Evolutionary conservation across 2,888 invertebrate species (phyloP).

Genomic region (Erebia epiphron): DNA sequence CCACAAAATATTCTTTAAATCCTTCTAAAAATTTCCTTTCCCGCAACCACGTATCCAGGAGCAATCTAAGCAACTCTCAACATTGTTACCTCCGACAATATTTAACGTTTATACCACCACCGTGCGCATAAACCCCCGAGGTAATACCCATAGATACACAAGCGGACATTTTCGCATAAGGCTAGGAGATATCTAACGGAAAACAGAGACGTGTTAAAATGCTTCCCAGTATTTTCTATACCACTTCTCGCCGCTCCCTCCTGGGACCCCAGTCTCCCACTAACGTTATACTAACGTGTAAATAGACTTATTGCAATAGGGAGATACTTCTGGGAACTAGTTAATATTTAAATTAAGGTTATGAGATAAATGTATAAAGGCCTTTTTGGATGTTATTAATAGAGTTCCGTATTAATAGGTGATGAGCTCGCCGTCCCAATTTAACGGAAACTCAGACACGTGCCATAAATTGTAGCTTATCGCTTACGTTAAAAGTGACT

Average conservation of each 20-base stretch:
- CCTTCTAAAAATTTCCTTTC: background rate
- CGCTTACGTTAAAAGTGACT: slow-evolving; percentile 31
- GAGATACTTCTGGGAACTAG: slow-evolving; percentile 47
- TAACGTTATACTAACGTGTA: slow-evolving; percentile 52
- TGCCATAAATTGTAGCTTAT: slow-evolving; percentile 34
- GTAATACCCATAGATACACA: slow-evolving; percentile 45
- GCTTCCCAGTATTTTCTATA: slow-evolving; percentile 50
- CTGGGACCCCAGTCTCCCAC: slow-evolving; percentile 52
- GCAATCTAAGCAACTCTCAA: slow-evolving; percentile 25
- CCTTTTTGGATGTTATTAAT: slow-evolving; percentile 49
- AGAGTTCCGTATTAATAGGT: slow-evolving; percentile 34
- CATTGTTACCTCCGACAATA: slow-evolving; percentile 26
- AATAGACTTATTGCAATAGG: slow-evolving; percentile 60
- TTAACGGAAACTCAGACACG: slow-evolving; percentile 27
- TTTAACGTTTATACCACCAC: slow-evolving; percentile 36
- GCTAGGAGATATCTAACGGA: slow-evolving; percentile 44
- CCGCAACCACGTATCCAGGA: background rate
- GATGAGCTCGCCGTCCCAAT: slow-evolving; percentile 28
- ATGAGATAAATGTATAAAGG: slow-evolving; percentile 47
- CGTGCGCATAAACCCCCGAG: slow-evolving; percentile 38
- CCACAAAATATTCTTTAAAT: slow-evolving; percentile 3
- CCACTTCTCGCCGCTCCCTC: slow-evolving; percentile 56
- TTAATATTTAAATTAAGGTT: slow-evolving; percentile 54
- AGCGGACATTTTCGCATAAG: slow-evolving; percentile 45
- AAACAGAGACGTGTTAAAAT: slow-evolving; percentile 48